Evolutionary conservation across 2,888 invertebrate species (phyloP), one percentile per base, ranked within the genome.

Genomic region (Cacoxenus indagator): DNA sequence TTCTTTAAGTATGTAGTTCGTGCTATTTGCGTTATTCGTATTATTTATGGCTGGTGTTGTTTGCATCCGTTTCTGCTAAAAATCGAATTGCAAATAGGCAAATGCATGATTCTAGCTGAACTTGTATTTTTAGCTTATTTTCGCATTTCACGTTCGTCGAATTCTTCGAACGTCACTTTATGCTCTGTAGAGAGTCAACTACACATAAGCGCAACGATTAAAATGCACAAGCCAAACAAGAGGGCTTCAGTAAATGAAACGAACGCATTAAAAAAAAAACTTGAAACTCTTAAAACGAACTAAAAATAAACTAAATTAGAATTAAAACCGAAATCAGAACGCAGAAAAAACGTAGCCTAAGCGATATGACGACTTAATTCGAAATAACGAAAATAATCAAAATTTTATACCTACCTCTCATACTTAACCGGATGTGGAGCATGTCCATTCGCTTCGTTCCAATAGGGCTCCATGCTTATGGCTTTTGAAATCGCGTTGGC

Each of bases 371-470:
- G 37, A 0, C 45, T 70, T 62, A 46, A 31, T 54, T 65, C n/a
- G n/a, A n/a, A 26, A 51, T 43, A 45, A 19, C 54, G 55, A 64
- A 66, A 27, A 51, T 59, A 43, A 57, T 29, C 59, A 68, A 71
- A 46, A 64, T 17, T 57, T 64, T 75, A 81, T 84, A 85, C 85
- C 84, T 84, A 88, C 88, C 88, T 88, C 82, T 88, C 88, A 81
- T 88, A 88, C 84, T 88, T 88, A 75, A 88, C 88, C 78, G 88
- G 86, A 85, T 88, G 88, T 76, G 87, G 82, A 79, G 86, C 86
- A 84, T 88, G 88, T 77, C 88, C 88, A 74, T 88, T 88, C 69
- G 87, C 76, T 75, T 88, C 88, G 75, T 76, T 82, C 88, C 88
- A 87, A 77, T 86, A 88, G 72, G 87, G 86, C 74, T 88, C 88